Conservation (phyloP, 1,140 invertebrate genomes). For the Apocrypta bakeri region DNA sequence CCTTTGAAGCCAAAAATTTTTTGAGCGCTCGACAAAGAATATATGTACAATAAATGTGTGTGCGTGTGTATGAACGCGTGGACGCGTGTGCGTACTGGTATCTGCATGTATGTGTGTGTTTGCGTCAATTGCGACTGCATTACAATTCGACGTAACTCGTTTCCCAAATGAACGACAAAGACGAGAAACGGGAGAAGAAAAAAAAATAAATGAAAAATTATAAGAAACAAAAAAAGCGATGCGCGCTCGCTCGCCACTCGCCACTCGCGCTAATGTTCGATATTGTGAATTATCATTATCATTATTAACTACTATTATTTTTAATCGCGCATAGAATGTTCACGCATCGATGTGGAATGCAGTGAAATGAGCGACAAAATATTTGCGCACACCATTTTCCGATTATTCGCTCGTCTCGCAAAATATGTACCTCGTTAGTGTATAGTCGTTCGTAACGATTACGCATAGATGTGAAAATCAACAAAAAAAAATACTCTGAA, state of each 20-base stretch:
- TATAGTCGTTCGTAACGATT: too few relatives aligned
- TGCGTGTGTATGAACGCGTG: too few relatives aligned
- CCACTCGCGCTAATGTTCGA: conserved; percentile 53
- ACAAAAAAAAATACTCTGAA: too few relatives aligned
- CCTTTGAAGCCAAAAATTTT: conserved; percentile 6
- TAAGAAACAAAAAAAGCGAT: conserved; percentile 22
- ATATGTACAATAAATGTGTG: too few relatives aligned
- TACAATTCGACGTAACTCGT: background rate
- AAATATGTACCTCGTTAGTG: background rate
- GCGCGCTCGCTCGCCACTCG: conserved; percentile 42
- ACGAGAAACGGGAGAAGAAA: background rate
- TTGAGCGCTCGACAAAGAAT: background rate
- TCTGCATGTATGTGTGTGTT: too few relatives aligned
- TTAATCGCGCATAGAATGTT: conserved; percentile 17
- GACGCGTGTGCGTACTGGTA: too few relatives aligned
- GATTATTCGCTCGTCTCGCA: background rate
- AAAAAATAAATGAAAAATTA: background rate
- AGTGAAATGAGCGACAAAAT: background rate
- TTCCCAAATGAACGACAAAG: background rate
- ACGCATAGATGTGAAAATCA: too few relatives aligned
- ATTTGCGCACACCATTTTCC: too few relatives aligned
- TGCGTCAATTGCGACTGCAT: too few relatives aligned
- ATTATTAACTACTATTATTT: conserved; percentile 15
- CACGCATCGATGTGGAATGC: conserved; percentile 19
- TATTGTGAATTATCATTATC: conserved; percentile 52